These are phyloP conservation scores for Poeciliopsis turrubarensis DNA, from an alignment of 2,113 vertebrate genomes.

Conservation along the genomic window DNA sequence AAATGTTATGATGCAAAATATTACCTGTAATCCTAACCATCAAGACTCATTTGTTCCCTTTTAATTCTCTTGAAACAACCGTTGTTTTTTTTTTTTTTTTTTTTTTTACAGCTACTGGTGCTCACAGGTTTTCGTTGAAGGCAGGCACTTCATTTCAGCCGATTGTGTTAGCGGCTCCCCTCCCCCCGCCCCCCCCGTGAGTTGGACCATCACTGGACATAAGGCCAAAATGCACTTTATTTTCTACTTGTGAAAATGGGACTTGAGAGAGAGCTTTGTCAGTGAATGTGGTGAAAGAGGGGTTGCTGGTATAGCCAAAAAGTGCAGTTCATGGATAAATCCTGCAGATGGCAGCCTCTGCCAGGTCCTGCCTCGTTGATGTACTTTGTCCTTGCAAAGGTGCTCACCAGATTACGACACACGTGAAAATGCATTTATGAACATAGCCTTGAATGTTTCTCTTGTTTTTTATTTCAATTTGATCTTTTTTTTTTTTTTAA, in stretches of 20 bases:
- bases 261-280: constrained; percentile 47
- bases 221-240: constrained; percentile 79
- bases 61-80: constrained; percentile 31
- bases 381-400: constrained; percentile 36
- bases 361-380: constrained; percentile 33
- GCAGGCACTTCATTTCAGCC: constrained; percentile 21
- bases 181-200: constrained; percentile 8
- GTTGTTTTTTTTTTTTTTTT: neutral
- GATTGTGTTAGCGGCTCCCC: constrained; percentile 16
- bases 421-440: constrained; percentile 22
- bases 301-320: constrained; percentile 22
- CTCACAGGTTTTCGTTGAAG: constrained; percentile 52
- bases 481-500: neutral
- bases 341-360: constrained; percentile 55
- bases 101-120: constrained; percentile 53
- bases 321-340: constrained; percentile 48
- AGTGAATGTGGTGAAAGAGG: constrained; percentile 24
- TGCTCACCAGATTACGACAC: constrained; percentile 44
- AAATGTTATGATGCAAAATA: constrained; percentile 64
- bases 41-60: constrained; percentile 26
- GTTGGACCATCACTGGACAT: constrained; percentile 27
- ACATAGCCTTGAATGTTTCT: constrained; percentile 53
- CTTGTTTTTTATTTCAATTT: neutral
- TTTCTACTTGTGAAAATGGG: constrained; percentile 69
- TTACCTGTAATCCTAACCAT: constrained; percentile 52